Evolutionary conservation across 2,888 invertebrate species (phyloP), one percentile per base, ranked within the genome.

Genomic region (Drosophila prolongata): DNA sequence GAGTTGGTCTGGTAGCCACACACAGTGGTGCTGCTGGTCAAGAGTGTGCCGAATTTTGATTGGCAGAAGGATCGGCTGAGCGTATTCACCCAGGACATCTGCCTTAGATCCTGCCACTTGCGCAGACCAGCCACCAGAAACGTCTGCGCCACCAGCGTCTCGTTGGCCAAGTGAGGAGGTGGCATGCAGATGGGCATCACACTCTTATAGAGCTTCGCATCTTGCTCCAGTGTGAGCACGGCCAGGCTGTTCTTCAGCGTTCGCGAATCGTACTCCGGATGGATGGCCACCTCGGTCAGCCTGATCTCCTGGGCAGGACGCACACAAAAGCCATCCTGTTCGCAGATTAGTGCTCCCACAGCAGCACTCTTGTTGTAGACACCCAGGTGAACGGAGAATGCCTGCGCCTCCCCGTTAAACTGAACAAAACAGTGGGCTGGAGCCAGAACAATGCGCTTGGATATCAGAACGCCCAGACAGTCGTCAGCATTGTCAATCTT

Each of bases 141-240:
- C 2, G 75, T 19, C 54, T 78, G 59, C 0, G 60, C 77, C 37
- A 83, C 76, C 27, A 79, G 19, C 2, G 82, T 73, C 27, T 75
- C 65, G 35, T 75, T 71, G 13, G 19, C 13, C 30, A 73, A n/a
- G 13, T 55, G 43, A 0, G 54, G 40, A 0, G 83, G 83, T 6
- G 83, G 83, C 83, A 84, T 80, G 9, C 83, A 84, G 5, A 79
- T 58, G 11, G 85, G 83, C 79, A 79, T 65, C 4, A 83, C 82
- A 24, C 59, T 82, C 0, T 79, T 49, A 6, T 80, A 73, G 9
- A 79, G 13, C 27, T 75, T 55, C 14, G 66, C 85, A 27, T 75
- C 71, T 8, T 54, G 53, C 44, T 72, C 35, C 38, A 83, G 62
- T 2, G 67, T 76, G 8, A 83, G 69, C 59, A 83, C 80, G 1